Conservation (phyloP, 2,888 invertebrate species). For the Cosmia trapezina region DNA sequence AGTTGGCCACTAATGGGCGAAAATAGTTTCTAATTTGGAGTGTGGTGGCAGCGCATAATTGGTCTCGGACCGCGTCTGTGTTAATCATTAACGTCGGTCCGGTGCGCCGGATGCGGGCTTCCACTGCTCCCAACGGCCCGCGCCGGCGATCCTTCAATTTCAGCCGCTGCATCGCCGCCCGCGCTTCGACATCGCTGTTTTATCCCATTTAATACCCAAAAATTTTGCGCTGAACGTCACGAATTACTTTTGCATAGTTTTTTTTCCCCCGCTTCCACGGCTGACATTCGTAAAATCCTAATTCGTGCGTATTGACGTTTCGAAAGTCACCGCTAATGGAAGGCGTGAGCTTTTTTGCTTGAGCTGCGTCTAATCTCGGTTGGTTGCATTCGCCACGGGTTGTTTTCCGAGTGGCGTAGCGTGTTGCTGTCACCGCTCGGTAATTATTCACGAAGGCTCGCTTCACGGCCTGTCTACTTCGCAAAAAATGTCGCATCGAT, state of each 20-base stretch:
- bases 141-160: slow-evolving; percentile 77
- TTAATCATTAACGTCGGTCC: slow-evolving; percentile 85
- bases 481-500: slow-evolving; percentile 75
- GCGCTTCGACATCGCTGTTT: slow-evolving; percentile 53
- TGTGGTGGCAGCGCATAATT: slow-evolving; percentile 85
- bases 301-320: slow-evolving; percentile 89
- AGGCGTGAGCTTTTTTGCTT: slow-evolving; percentile 85
- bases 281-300: slow-evolving; percentile 81
- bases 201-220: slow-evolving; percentile 64
- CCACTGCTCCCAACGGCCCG: slow-evolving; percentile 77
- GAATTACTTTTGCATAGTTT: slow-evolving; percentile 75
- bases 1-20: slow-evolving; percentile 89
- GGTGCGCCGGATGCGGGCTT: slow-evolving; percentile 73
- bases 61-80: slow-evolving; percentile 84
- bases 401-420: slow-evolving; percentile 84
- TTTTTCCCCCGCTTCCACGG: slow-evolving; percentile 67
- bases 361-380: slow-evolving; percentile 84
- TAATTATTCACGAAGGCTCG: slow-evolving; percentile 87
- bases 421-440: slow-evolving; percentile 86
- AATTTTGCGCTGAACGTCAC: slow-evolving; percentile 65
- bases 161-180: slow-evolving; percentile 61
- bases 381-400: slow-evolving; percentile 84
- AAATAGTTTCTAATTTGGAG: slow-evolving; percentile 90
- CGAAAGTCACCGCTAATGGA: slow-evolving; percentile 87
- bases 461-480: slow-evolving; percentile 75